Evolutionary conservation across 2,797 vertebrate species (phyloP), one percentile per base, ranked within the genome.

Genomic region (Artibeus jamaicensis): DNA sequence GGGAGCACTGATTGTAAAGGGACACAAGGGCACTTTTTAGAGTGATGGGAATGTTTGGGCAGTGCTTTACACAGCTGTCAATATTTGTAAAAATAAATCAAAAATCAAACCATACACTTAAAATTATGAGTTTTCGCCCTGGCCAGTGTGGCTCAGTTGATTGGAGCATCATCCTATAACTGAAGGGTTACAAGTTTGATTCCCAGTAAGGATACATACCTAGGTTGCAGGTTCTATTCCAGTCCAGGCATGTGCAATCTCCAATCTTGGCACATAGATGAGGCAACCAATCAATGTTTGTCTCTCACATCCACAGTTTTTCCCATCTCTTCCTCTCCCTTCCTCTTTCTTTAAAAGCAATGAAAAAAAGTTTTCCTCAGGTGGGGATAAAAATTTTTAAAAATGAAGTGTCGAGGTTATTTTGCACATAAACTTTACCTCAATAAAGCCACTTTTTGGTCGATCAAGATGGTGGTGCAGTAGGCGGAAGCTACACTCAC

Each of bases 51-150:
- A 91, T 78, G 3, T 88, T 53, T 74, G 32, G 67, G 46, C 70
- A 92, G 73, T 68, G 29, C 85, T 71, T 15, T n/a, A 34, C 29
- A 53, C 29, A 82, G 48, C 70, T 48, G 57, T 79, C 94, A 22
- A 9, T 78, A 39, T 82, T 55, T 96, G 44, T 88, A 93, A 79
- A 91, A 85, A 21, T 29, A 81, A 29, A 86, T 46, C 82, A 88
- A 42, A 55, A n/a, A n/a, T n/a, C n/a, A n/a, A n/a, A n/a, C 46
- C 57, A 15, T 81, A 68, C 16, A 77, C 29, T 59, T 68, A 88
- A 74, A 83, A 55, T 37, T 85, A 18, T 34, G 65, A 89, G n/a
- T 62, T 87, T 90, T 65, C n/a, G 59, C 59, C 59, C 59, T 65
- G 59, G 26, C 29, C 2, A 1, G 12, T 65, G 14, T 65, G 29